Conservation (phyloP, 2,888 invertebrate genomes). For the Cataglyphis albicans region DNA sequence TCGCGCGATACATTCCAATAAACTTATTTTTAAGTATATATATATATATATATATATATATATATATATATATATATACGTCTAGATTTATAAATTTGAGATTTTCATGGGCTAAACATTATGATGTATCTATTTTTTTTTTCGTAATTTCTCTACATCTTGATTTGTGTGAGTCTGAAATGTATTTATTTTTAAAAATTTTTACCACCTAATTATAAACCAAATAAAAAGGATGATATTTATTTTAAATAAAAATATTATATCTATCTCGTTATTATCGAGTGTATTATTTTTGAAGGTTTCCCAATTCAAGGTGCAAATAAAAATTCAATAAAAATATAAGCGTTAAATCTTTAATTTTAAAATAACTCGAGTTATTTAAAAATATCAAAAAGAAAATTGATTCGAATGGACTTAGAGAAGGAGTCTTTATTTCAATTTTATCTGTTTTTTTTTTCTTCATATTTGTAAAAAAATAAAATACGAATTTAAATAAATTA, state of each 20-base stretch:
- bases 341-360: not conserved
- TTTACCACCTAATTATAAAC: not conserved
- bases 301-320: not conserved
- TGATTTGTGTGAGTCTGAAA: not conserved
- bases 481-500: not conserved
- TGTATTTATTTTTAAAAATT: not conserved
- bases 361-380: not conserved
- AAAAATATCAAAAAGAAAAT: not conserved
- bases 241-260: not conserved
- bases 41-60: not conserved
- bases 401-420: not conserved
- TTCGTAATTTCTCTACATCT: not conserved
- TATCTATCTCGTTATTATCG: not conserved
- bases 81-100: conserved; percentile 11
- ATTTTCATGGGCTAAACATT: not conserved
- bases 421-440: not conserved
- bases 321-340: not conserved
- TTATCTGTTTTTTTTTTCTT: not conserved
- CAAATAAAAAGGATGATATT: not conserved
- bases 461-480: not conserved
- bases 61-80: too few relatives aligned
- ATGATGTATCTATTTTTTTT: not conserved
- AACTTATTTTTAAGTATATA: conserved; percentile 6
- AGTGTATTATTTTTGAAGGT: not conserved
- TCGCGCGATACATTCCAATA: not conserved